Evolutionary conservation across 2,888 invertebrate species (phyloP).

Genomic region (Apantesis nais): DNA sequence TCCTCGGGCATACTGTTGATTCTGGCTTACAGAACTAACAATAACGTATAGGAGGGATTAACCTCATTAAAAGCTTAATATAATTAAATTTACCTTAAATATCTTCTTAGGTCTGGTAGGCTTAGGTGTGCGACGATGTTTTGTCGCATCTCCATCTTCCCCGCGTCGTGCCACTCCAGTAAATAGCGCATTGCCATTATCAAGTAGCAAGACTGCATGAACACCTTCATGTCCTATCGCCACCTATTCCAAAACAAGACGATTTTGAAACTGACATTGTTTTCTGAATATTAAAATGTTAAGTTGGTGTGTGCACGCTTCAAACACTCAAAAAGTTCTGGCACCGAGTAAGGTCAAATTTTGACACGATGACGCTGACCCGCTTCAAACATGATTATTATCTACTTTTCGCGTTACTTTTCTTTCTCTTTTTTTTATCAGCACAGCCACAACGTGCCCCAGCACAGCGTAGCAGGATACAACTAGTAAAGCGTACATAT

Average conservation of each 20-base stretch:
- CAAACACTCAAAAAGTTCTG: too few species aligned
- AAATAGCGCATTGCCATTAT: conserved; percentile 94
- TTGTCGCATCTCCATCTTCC: conserved; percentile 95
- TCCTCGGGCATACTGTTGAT: background rate
- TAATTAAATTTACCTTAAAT: conserved; percentile 86
- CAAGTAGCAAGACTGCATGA: conserved; percentile 95
- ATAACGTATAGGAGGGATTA: background rate
- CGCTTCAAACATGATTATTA: too few species aligned
- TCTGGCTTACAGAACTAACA: background rate
- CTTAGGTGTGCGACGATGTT: conserved; percentile 93
- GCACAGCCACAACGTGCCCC: too few species aligned
- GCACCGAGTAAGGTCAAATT: too few species aligned
- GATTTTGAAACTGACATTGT: background rate
- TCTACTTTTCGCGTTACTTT: too few species aligned
- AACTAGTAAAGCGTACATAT: too few species aligned
- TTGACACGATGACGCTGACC: too few species aligned
- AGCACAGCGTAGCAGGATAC: too few species aligned
- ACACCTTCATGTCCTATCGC: conserved; percentile 97
- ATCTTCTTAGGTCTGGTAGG: conserved; percentile 97
- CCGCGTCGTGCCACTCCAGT: conserved; percentile 95
- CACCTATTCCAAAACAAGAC: conserved; percentile 80
- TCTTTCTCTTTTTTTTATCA: too few species aligned
- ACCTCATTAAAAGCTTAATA: too few species aligned
- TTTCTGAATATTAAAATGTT: too few species aligned
- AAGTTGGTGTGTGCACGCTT: too few species aligned